Evolutionary conservation across 2,888 invertebrate genomes (phyloP).

Genomic region (Lasioglossum villosulum): DNA sequence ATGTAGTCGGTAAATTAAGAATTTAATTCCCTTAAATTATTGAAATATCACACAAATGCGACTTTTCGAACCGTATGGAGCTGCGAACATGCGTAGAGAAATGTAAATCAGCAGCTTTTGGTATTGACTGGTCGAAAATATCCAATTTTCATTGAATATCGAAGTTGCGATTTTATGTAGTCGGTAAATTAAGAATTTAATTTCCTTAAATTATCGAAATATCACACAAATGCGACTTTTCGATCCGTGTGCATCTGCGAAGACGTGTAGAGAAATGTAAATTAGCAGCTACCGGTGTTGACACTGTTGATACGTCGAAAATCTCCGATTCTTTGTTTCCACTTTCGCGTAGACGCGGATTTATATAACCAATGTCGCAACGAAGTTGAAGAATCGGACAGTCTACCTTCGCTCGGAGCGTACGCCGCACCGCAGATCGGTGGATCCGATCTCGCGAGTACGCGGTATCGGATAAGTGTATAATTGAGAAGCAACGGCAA

Average conservation of each 20-base stretch:
- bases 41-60: too few relatives aligned
- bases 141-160: too few relatives aligned
- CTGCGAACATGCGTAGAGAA: background rate
- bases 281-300: too few relatives aligned
- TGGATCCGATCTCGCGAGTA: background rate
- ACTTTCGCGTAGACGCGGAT: background rate
- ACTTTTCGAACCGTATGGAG: too few relatives aligned
- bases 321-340: background rate
- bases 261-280: background rate
- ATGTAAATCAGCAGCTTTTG: background rate
- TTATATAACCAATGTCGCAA: conserved; percentile 4
- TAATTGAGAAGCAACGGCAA: background rate
- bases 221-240: too few relatives aligned
- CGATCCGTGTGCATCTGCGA: too few relatives aligned
- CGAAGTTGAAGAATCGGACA: background rate
- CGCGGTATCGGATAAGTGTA: background rate
- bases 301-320: background rate
- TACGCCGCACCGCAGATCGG: background rate
- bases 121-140: background rate
- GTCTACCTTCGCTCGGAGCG: background rate
- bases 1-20: too few relatives aligned
- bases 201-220: too few relatives aligned
- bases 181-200: too few relatives aligned
- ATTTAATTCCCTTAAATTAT: too few relatives aligned
- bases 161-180: too few relatives aligned